These are phyloP conservation scores for Drosophila vallismaia DNA, from an alignment of 2,888 invertebrate species.

Conservation along the genomic window DNA sequence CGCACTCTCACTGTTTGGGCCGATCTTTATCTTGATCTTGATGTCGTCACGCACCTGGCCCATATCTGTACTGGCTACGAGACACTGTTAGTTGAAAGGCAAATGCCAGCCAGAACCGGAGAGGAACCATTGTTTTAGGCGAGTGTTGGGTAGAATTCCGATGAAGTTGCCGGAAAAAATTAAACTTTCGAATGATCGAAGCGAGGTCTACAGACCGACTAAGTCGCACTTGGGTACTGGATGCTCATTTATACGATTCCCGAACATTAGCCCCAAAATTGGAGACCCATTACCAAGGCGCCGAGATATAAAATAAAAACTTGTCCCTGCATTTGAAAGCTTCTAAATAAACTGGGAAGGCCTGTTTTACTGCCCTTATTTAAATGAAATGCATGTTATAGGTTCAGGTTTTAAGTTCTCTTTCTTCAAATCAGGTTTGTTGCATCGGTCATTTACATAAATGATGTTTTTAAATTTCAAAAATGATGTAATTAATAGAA, in stretches of 20 bases:
- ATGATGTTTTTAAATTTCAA: neutral
- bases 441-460: constrained; percentile 20
- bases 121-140: constrained; percentile 48
- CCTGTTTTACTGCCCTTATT: constrained; percentile 19
- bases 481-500: constrained; percentile 20
- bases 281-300: constrained; percentile 8
- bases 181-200: constrained; percentile 41
- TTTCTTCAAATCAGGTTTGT: constrained; percentile 11
- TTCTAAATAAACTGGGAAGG: constrained; percentile 13
- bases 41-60: constrained; percentile 70
- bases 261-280: neutral
- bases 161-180: constrained; percentile 19
- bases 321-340: constrained; percentile 16
- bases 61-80: constrained; percentile 62
- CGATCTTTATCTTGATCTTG: constrained; percentile 20
- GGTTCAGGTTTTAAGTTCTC: neutral
- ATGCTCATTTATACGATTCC: constrained; percentile 57
- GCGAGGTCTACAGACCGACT: constrained; percentile 50
- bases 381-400: constrained; percentile 10
- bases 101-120: constrained; percentile 56
- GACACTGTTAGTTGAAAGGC: constrained; percentile 54
- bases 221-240: constrained; percentile 44
- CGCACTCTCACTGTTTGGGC: constrained; percentile 47
- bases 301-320: constrained; percentile 15
- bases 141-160: constrained; percentile 49